Conservation (phyloP, 2,888 invertebrate genomes). For the Melanchra persicariae region DNA sequence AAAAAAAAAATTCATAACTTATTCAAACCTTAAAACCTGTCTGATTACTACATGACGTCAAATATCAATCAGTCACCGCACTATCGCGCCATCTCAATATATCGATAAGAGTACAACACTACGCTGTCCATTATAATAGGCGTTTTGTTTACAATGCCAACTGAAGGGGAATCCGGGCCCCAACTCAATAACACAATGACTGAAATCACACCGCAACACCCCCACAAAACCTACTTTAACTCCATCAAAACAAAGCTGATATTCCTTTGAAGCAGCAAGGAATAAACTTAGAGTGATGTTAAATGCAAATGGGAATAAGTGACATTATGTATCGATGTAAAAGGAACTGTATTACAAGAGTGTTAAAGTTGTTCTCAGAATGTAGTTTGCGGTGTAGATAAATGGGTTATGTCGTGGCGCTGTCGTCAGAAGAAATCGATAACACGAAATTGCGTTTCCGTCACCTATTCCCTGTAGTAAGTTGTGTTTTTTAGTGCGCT, state of each 20-base stretch:
- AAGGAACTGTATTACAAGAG: slow-evolving; percentile 58
- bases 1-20: slow-evolving; percentile 8
- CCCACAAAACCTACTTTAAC: slow-evolving; percentile 60
- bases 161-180: slow-evolving; percentile 82
- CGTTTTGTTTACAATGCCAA: slow-evolving; percentile 89
- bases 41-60: slow-evolving; percentile 43
- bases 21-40: slow-evolving; percentile 37
- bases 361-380: slow-evolving; percentile 60
- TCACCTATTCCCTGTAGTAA: slow-evolving; percentile 71
- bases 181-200: slow-evolving; percentile 62
- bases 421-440: slow-evolving; percentile 75
- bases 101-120: slow-evolving; percentile 76
- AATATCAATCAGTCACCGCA: slow-evolving; percentile 54
- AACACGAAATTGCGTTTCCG: slow-evolving; percentile 79
- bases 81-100: slow-evolving; percentile 61
- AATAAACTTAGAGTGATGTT: slow-evolving; percentile 52
- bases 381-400: slow-evolving; percentile 44
- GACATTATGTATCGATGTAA: slow-evolving; percentile 49
- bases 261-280: slow-evolving; percentile 50
- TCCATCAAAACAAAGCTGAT: slow-evolving; percentile 36
- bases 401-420: slow-evolving; percentile 44
- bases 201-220: slow-evolving; percentile 57
- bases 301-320: slow-evolving; percentile 57
- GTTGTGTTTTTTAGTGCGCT: slow-evolving; percentile 71
- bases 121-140: slow-evolving; percentile 87